Evolutionary conservation across 2,888 invertebrate species (phyloP).

Genomic region (Deilephila elpenor): DNA sequence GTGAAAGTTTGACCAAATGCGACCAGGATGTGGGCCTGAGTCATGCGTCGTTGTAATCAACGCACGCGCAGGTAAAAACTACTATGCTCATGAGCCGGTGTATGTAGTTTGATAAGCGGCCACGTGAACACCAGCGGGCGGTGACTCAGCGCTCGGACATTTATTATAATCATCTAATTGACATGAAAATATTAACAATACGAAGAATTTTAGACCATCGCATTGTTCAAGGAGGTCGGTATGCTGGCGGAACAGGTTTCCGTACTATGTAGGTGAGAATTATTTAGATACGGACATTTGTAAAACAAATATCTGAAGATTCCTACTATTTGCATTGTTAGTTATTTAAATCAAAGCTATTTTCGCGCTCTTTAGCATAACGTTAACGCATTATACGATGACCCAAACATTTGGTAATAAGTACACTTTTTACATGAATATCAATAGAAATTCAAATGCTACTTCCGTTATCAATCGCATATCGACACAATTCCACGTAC

Average conservation of each 20-base stretch:
- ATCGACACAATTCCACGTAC: background rate
- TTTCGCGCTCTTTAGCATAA: background rate
- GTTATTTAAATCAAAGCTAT: slow-evolving; percentile 7
- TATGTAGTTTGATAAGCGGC: slow-evolving; percentile 71
- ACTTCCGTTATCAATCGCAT: background rate
- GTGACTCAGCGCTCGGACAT: slow-evolving; percentile 64
- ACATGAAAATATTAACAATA: slow-evolving; percentile 14
- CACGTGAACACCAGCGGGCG: slow-evolving; percentile 70
- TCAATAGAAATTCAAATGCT: too few relatives aligned
- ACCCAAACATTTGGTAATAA: background rate
- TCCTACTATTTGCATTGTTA: slow-evolving; percentile 16
- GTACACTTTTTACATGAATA: too few relatives aligned
- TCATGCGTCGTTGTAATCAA: slow-evolving; percentile 59
- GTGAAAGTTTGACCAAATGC: slow-evolving; percentile 75
- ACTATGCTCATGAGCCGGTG: slow-evolving; percentile 60
- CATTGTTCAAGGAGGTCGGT: slow-evolving; percentile 18
- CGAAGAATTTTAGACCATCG: slow-evolving; percentile 28
- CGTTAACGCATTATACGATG: background rate
- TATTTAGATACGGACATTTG: slow-evolving; percentile 26
- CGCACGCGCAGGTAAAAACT: slow-evolving; percentile 78
- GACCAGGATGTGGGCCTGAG: slow-evolving; percentile 76
- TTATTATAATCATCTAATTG: slow-evolving; percentile 30
- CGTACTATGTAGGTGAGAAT: slow-evolving; percentile 21
- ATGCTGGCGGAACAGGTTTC: slow-evolving; percentile 18
- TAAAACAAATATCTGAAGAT: slow-evolving; percentile 14